Evolutionary conservation across 2,797 vertebrate species (phyloP), one percentile per base, ranked within the genome.

Genomic region (Myotis findleyi): DNA sequence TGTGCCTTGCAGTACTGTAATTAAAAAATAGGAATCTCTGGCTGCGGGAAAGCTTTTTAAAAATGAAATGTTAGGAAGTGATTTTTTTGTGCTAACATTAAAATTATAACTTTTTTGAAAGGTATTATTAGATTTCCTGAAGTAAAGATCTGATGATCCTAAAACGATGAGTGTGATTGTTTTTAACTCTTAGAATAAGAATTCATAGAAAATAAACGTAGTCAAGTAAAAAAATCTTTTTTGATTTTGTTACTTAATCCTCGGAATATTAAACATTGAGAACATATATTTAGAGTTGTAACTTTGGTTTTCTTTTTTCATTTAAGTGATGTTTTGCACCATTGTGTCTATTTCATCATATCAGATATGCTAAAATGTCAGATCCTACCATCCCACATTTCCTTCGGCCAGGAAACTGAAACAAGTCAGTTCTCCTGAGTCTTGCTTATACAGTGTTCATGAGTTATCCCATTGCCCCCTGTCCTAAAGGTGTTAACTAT

Each of bases 1-100:
- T 98, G 98, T 99, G 98, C 98, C 98, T 99, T 99, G 98, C 97
- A 98, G 98, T 98, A 98, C 98, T 98, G 96, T 98, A 98, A 98
- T 94, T 98, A 27, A 97, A 96, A 97, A 97, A 96, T 97, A 96
- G 90, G 95, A 97, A 94, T 95, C 68, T 98, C 97, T 97, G 98
- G 95, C 97, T 98, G 96, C 71, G 38, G 97, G 98, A 97, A 92
- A 95, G 95, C 91, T 97, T 95, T 96, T 94, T 95, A 93, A 96
- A 96, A 96, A 96, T 96, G 92, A 97, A 95, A 87, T 96, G 86
- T 92, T 97, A 88, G 91, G 95, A 95, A 94, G 95, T 55, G 87
- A 59, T 95, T 97, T 97, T 90, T 97, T 97, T 97, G 98, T 96
- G 95, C 97, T 97, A 97, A 96, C 95, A 96, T 97, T 98, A 97